phyloP scores from a whole-genome alignment of 2,113 vertebrate species.

The Cisticola juncidis region DNA sequence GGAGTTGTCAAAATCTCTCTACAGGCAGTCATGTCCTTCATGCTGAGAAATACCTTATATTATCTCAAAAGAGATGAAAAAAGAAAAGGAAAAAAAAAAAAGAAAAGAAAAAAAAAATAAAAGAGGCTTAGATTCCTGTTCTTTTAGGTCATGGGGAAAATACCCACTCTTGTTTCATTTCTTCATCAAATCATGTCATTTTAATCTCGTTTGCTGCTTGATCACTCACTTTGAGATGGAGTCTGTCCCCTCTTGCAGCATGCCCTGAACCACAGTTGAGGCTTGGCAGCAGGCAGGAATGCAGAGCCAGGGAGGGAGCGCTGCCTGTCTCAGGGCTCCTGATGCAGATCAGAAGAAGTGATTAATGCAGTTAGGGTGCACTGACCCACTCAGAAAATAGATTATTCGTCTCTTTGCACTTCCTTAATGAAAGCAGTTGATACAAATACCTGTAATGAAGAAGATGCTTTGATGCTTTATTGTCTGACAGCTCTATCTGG shows the following conservation, averaged over 20 bases:
- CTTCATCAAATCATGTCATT: neutral
- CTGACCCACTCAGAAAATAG: neutral
- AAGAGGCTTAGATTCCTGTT: neutral
- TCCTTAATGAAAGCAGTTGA: conserved; percentile 11
- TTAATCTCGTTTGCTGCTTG: neutral
- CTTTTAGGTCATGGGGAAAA: neutral
- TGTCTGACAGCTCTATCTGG: neutral
- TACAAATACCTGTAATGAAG: neutral
- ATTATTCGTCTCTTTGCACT: neutral
- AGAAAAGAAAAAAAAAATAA: neutral
- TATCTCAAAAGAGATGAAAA: conserved; percentile 24
- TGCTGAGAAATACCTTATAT: conserved; percentile 38
- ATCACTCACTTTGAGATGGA: neutral
- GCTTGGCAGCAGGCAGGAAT: neutral
- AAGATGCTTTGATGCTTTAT: neutral
- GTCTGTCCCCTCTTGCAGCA: neutral
- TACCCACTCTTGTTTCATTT: neutral
- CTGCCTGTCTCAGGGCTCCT: neutral
- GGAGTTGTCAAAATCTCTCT: conserved; percentile 71
- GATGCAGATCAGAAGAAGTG: neutral
- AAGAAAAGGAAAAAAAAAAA: neutral
- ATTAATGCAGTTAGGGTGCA: conserved; percentile 4
- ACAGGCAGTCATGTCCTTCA: conserved; percentile 52
- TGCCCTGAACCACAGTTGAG: neutral
- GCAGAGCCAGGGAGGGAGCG: neutral